Evolutionary conservation across 2,797 vertebrate genomes (phyloP).

Genomic region (Epinephelus malabaricus): DNA sequence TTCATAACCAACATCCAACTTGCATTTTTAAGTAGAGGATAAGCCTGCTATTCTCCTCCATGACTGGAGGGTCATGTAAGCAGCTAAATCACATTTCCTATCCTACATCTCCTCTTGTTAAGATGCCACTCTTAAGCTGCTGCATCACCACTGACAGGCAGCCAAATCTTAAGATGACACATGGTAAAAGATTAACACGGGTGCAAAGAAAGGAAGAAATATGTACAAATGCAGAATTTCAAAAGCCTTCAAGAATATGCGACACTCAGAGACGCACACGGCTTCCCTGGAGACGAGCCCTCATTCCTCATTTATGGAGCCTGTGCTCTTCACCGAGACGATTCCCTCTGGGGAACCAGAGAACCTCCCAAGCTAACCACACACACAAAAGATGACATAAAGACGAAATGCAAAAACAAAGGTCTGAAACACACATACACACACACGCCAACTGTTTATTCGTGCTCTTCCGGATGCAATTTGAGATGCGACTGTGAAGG

Average conservation of each 20-base stretch:
- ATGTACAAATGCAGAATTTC: slow-evolving; percentile 22
- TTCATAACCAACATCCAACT: slow-evolving; percentile 7
- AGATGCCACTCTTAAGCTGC: slow-evolving; percentile 23
- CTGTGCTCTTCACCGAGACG: slow-evolving; percentile 24
- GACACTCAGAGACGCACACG: slow-evolving; percentile 4
- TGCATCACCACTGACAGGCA: slow-evolving; percentile 20
- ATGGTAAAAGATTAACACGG: slow-evolving; percentile 28
- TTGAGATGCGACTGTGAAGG: slow-evolving; percentile 29
- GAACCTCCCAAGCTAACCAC: slow-evolving; percentile 14
- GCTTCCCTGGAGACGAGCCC: slow-evolving; percentile 45
- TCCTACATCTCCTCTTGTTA: slow-evolving; percentile 21
- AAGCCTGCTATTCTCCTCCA: slow-evolving; percentile 10
- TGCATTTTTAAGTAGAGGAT: slow-evolving; percentile 23
- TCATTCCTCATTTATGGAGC: slow-evolving; percentile 56
- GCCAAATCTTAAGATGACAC: slow-evolving; percentile 2
- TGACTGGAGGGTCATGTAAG: slow-evolving; percentile 13
- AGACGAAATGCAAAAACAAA: slow-evolving; percentile 24
- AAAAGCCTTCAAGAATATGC: slow-evolving; percentile 19
- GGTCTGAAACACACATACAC: slow-evolving; percentile 3
- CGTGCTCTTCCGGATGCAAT: slow-evolving; percentile 37
- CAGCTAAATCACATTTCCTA: slow-evolving; percentile 43
- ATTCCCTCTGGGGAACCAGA: slow-evolving; percentile 40
- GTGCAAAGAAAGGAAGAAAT: slow-evolving; percentile 2
- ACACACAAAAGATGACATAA: slow-evolving; percentile 21
- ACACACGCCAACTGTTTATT: slow-evolving; percentile 25